Evolutionary conservation across 2,113 vertebrate species (phyloP).

Genomic region (Onychostoma macrolepis): DNA sequence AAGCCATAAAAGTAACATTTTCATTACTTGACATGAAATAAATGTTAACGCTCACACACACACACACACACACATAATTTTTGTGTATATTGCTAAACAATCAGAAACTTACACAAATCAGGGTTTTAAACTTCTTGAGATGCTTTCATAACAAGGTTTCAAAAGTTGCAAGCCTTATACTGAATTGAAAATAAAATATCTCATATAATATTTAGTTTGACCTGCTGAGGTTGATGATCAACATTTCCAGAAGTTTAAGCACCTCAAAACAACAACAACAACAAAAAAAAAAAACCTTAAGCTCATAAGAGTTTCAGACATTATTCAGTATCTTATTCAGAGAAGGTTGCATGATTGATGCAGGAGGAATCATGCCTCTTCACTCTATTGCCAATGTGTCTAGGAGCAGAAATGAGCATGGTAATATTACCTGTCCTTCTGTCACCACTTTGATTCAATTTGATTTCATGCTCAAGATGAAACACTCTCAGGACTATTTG

Average conservation of each 20-base stretch:
- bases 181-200: neutral
- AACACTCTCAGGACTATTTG: slow-evolving; percentile 53
- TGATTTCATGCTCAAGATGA: slow-evolving; percentile 55
- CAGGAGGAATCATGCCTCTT: neutral
- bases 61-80: too few relatives aligned
- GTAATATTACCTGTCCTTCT: slow-evolving; percentile 53
- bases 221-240: neutral
- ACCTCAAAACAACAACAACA: too few relatives aligned
- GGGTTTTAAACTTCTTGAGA: neutral
- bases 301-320: neutral
- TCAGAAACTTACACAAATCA: too few relatives aligned
- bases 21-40: too few relatives aligned
- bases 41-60: too few relatives aligned
- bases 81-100: too few relatives aligned
- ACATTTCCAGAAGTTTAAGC: neutral
- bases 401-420: slow-evolving; percentile 43
- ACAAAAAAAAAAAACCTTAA: neutral
- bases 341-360: neutral
- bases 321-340: neutral
- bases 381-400: neutral
- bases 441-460: slow-evolving; percentile 54
- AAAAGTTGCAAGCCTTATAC: neutral
- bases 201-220: neutral
- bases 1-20: too few relatives aligned
- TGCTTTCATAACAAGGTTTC: neutral